phyloP scores from a whole-genome alignment of 2,888 invertebrate genomes.

The Eueremaeus valkanovi region DNA sequence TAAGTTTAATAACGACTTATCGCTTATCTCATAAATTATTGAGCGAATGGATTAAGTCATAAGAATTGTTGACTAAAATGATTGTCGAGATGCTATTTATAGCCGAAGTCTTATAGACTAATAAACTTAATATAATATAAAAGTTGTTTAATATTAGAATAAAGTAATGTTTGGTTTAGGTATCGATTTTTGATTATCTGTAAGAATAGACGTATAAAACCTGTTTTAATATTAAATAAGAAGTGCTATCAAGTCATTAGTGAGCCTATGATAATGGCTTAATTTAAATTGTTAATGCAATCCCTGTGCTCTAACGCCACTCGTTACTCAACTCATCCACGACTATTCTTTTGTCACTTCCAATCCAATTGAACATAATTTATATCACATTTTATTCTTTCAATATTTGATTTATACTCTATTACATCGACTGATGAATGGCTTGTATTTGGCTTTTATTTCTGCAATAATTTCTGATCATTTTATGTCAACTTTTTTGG shows the following conservation, averaged over 20 bases:
- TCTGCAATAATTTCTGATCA: background rate
- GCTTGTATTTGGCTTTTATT: background rate
- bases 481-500: background rate
- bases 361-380: too few species aligned
- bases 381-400: too few species aligned
- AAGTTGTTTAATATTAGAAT: background rate
- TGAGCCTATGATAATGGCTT: background rate
- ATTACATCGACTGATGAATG: background rate
- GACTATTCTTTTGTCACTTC: background rate
- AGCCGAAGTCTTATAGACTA: too few species aligned
- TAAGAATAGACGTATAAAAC: background rate
- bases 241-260: constrained; percentile 9
- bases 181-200: constrained; percentile 3
- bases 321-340: background rate
- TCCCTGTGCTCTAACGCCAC: background rate
- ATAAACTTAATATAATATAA: too few species aligned
- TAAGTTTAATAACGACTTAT: too few species aligned
- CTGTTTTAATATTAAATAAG: constrained; percentile 7
- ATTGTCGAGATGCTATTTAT: background rate
- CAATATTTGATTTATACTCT: too few species aligned
- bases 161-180: background rate
- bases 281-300: background rate
- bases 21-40: too few species aligned
- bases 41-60: too few species aligned
- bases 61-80: too few species aligned